A percentile compares a stretch with the other conserved stretches of the same genome.
phyloP scores from a whole-genome alignment of 2,888 invertebrate species.

The Agrochola lychnidis region DNA sequence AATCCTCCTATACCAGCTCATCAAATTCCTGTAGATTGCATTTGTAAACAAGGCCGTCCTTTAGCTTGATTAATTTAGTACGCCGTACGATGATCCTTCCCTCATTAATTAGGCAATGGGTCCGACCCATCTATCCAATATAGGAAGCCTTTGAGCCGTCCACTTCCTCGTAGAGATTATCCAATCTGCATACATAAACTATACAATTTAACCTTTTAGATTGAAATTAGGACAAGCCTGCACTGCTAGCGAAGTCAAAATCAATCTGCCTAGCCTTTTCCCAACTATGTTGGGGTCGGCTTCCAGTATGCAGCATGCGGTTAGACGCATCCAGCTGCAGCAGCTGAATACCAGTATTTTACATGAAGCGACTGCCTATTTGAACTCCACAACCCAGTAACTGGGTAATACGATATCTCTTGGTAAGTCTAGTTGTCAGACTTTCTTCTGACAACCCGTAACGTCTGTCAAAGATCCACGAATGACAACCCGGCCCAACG shows the following conservation, averaged over 20 bases:
- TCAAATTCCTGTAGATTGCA: neutral
- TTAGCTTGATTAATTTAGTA: slow-evolving; percentile 28
- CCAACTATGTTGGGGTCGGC: too few relatives aligned
- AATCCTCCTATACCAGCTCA: neutral
- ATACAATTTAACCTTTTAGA: slow-evolving; percentile 11
- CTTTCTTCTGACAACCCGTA: too few relatives aligned
- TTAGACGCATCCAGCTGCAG: too few relatives aligned
- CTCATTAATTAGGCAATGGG: slow-evolving; percentile 45
- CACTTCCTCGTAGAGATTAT: neutral
- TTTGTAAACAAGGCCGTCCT: neutral
- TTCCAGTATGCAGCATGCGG: too few relatives aligned
- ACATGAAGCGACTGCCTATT: too few relatives aligned
- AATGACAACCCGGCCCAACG: too few relatives aligned
- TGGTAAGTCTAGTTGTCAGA: too few relatives aligned
- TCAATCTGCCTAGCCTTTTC: too few relatives aligned
- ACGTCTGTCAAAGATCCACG: too few relatives aligned
- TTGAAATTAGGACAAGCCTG: slow-evolving; percentile 19
- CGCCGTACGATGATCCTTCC: slow-evolving; percentile 9
- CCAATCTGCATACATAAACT: slow-evolving; percentile 28
- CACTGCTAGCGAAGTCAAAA: neutral
- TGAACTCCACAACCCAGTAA: too few relatives aligned
- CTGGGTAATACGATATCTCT: too few relatives aligned
- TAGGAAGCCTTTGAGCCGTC: slow-evolving; percentile 25
- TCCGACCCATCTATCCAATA: slow-evolving; percentile 12
- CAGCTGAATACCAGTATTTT: too few relatives aligned